Evolutionary conservation across 2,113 vertebrate genomes (phyloP), one percentile per base, ranked within the genome.

Genomic region (Thamnaconus septentrionalis): DNA sequence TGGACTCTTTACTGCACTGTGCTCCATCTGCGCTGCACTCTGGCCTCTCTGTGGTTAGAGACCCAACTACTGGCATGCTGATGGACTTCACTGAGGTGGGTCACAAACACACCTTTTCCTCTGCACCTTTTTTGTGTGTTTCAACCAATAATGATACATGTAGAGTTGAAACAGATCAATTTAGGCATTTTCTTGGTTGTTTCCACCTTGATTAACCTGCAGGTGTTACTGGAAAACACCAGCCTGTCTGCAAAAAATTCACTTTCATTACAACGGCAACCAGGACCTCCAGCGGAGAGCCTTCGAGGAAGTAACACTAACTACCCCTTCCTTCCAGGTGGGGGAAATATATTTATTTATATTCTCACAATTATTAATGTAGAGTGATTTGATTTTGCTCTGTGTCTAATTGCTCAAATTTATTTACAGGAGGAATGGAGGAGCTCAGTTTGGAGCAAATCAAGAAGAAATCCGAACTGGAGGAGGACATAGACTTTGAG

Each of bases 291-390:
- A 0, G 85, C 93, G 39, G 93, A 96, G 77, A 94, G 94, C 48
- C 87, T 96, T 1, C 80, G 92, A 83, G 95, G 95, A 62, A 95
- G 94, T 66, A 94, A 92, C 70, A 95, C 94, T 41, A 94, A 94
- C 72, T 95, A 93, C 62, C 95, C 95, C 3, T 96, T 95, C 70
- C 92, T 93, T 75, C 95, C 95, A 8, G 95, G 94, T 96, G 73
- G 80, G 64, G 54, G 43, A 51, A 0, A 42, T 12, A 56, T 7
- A 56, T 7, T 71, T 1, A 52, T 47, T 5, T 66, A 5, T 48
- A 18, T 6, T 53, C 3, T 57, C 1, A 39, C 56, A 41, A 47
- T 18, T 59, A n/a, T 0, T 11, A 10, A 3, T 41, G 31, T 40
- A 5, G 10, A 6, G 5, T 31, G 44, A 49, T 47, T 6, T 4